Conservation (phyloP, 2,797 vertebrate genomes). For the Dromococcyx pavoninus region DNA sequence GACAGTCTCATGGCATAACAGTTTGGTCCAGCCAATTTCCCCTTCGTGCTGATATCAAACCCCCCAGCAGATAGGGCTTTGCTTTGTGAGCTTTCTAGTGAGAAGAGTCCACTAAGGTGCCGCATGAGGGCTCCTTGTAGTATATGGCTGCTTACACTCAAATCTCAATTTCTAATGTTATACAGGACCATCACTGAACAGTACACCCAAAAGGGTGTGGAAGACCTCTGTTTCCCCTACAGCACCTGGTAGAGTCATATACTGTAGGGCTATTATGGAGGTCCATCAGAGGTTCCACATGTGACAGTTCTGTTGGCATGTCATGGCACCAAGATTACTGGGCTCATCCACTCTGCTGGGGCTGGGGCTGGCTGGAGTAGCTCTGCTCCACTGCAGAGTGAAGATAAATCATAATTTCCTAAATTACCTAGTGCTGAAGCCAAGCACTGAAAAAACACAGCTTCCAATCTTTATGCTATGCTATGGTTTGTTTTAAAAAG, state of each 20-base stretch:
- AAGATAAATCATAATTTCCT: constrained; percentile 22
- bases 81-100: not conserved
- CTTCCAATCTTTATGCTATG: constrained; percentile 22
- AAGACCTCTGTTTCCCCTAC: not conserved
- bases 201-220: not conserved
- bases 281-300: too few relatives aligned
- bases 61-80: not conserved
- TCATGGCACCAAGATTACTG: not conserved
- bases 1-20: not conserved
- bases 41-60: not conserved
- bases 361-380: not conserved
- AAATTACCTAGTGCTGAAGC: constrained; percentile 22
- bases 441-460: not conserved
- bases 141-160: accelerated
- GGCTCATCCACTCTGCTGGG: not conserved
- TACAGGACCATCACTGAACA: not conserved
- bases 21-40: not conserved
- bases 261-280: not conserved
- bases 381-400: not conserved
- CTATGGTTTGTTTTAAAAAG: constrained; percentile 49
- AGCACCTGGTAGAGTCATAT: not conserved
- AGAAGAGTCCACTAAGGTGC: not conserved
- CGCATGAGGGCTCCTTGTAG: not conserved
- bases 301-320: not conserved
- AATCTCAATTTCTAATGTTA: not conserved